Evolutionary conservation across 2,797 vertebrate genomes (phyloP), one percentile per base, ranked within the genome.

Genomic region (Eleutherodactylus coqui): DNA sequence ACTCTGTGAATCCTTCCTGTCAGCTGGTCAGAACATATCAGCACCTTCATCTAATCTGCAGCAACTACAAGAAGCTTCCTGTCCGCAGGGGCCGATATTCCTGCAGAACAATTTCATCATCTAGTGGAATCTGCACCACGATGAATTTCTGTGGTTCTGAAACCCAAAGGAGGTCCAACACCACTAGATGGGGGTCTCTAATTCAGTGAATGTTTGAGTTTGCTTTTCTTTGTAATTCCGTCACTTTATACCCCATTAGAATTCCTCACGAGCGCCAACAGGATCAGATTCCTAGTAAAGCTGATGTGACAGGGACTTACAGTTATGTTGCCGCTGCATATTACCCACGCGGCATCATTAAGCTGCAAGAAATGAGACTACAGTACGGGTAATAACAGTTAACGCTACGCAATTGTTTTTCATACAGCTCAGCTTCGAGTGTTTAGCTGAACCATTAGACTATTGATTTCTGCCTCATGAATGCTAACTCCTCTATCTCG

Each of bases 401-500:
- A 73, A 73, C 47, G 19, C 47, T 29, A 43, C 49, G 32, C 80
- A 73, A 73, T 72, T 82, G 49, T 58, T 82, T 82, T 73, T 82
- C 67, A 43, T 73, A 72, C 67, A 72, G 67, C 80, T 82, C 80
- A 58, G 49, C 67, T 72, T 43, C 24, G 8, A 73, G 80, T 73
- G 67, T 70, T 75, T 83, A 60, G 82, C 82, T 83, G 51, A 83
- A 34, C 70, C 41, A 75, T 83, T 83, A 75, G 70, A 75, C 69
- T 62, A 83, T 83, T 75, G 82, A 83, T 75, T 75, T 83, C 58
- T 17, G 80, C 53, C 67, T 73, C 80, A 82, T 73, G 80, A 73
- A 72, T 73, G 80, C 67, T 82, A 82, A 53, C 21, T 21, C 80
- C 27, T 72, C 47, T 70, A 29, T 73, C 80, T 82, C 47, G 38